These are phyloP conservation scores for Cremastinae sp. DNA, from an alignment of 2,888 invertebrate species.

Conservation along the genomic window DNA sequence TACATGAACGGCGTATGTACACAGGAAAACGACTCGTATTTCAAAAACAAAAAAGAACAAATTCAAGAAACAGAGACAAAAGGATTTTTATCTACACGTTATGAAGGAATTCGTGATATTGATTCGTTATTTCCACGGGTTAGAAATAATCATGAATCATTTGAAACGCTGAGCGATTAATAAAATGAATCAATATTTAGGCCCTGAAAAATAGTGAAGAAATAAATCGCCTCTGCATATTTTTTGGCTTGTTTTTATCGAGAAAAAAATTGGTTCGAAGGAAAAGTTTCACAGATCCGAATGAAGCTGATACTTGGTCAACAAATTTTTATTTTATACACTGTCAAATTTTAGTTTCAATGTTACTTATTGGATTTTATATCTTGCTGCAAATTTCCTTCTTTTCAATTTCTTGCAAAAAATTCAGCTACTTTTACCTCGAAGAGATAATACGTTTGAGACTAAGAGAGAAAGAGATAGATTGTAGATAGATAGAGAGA, in stretches of 20 bases:
- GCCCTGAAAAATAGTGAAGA: constrained; percentile 66
- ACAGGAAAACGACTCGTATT: not conserved
- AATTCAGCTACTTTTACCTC: constrained; percentile 59
- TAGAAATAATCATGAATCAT: constrained; percentile 9
- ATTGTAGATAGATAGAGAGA: constrained; percentile 59
- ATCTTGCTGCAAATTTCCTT: constrained; percentile 29
- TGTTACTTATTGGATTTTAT: constrained; percentile 39
- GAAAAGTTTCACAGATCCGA: constrained; percentile 63
- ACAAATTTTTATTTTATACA: constrained; percentile 54
- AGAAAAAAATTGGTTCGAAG: constrained; percentile 62
- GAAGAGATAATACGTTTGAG: constrained; percentile 66
- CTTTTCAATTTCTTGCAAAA: constrained; percentile 51
- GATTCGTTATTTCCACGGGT: not conserved
- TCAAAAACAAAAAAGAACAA: not conserved
- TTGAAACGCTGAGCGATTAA: constrained; percentile 43
- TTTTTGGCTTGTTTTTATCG: constrained; percentile 32
- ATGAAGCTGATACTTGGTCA: constrained; percentile 64
- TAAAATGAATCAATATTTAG: constrained; percentile 62
- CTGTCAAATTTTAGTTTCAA: constrained; percentile 44
- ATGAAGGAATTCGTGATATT: not conserved
- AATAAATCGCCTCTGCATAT: constrained; percentile 57
- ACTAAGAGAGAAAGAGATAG: constrained; percentile 44
- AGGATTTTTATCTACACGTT: not conserved
- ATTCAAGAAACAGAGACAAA: not conserved
- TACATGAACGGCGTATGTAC: not conserved